Evolutionary conservation across 2,888 invertebrate genomes (phyloP), one percentile per base, ranked within the genome.

Genomic region (Noctuana brunneofusca): DNA sequence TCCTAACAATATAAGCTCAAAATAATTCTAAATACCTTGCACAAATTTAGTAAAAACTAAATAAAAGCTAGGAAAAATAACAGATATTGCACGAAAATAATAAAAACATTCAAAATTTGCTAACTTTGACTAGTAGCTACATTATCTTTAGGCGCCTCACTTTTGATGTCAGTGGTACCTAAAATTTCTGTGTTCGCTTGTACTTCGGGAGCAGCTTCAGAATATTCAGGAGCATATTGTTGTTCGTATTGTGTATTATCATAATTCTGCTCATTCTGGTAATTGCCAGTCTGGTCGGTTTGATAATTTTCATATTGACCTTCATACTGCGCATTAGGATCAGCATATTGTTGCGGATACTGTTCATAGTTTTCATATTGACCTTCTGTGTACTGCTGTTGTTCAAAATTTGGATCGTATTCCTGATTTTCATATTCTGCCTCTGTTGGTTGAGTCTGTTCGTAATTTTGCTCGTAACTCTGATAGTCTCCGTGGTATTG

Each of bases 111-210:
- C 66, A 67, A 32, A 63, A 60, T 55, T 50, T 75, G 87, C 83
- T 89, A 89, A 84, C 89, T 89, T 75, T 87, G 79, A 76, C 75
- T 81, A 69, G 73, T 81, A 69, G 73, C 70, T 70, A 77, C 63
- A 68, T 79, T 80, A 66, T 81, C 78, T 56, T 75, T 79, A 68
- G 79, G 78, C 70, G 75, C 70, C 67, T 70, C 75, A 69, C 68
- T 76, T 72, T 75, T 75, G 48, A 65, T 75, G 67, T 75, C 79
- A 38, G 12, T 30, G 27, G 58, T 3, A 18, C 27, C 57, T 20
- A 55, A 16, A 59, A 24, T 49, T 65, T 71, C 68, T 18, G 55
- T 27, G 52, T 57, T 60, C 58, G 64, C 30, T 64, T 63, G 41
- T 65, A 63, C 53, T 67, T 71, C 68, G 32, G 64, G 32, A 43